Base-by-base conservation (phyloP, 53 echinoderm and acorn worm genomes). In the Echinometra lucunter region DNA sequence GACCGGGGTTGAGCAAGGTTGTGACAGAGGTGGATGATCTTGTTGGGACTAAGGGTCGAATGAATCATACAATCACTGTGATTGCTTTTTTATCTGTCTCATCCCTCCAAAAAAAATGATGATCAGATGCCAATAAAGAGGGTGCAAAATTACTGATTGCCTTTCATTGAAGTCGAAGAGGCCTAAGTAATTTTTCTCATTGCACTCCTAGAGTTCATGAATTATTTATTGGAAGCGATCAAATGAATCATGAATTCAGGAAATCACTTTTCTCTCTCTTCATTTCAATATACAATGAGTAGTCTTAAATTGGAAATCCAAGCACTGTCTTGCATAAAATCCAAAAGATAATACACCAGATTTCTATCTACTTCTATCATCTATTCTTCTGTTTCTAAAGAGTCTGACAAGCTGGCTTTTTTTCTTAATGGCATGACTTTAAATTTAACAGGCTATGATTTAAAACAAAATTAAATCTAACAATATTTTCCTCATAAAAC, bases 121-220 rank as follows among this genome's bases (percentile, higher is more conserved):
- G 47, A 49, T 27, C 18, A n/a, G 49, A 47, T 49, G 27, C 47
- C 45, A 85, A 85, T 47, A 49, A 28, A 49, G 49, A 49, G n/a
- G 49, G 47, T 28, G 45, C 27, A 25, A 47, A 23, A 44, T 25
- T 81, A 44, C 16, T 81, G 81, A 81, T 42, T 81, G 81, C 44
- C 42, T 42, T 42, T 42, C 44, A 44, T 23, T 19, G 23, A 44
- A 81, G 44, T 23, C 25, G 17, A 40, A 2, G 44, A 81, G 81
- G 42, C 44, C 19, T 40, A 81, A 81, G 81, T 81, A 81, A 81
- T 81, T 81, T 72, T 81, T 81, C 81, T 81, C 81, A 81, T 23
- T 44, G 6, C 38, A 44, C 81, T 23, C 81, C 23, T 81, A 0
- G 15, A 85, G 49, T 47, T 85, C 19, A n/a, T 45, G 85, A 85